Conservation (phyloP, 2,113 vertebrate species). For the Pica pica region DNA sequence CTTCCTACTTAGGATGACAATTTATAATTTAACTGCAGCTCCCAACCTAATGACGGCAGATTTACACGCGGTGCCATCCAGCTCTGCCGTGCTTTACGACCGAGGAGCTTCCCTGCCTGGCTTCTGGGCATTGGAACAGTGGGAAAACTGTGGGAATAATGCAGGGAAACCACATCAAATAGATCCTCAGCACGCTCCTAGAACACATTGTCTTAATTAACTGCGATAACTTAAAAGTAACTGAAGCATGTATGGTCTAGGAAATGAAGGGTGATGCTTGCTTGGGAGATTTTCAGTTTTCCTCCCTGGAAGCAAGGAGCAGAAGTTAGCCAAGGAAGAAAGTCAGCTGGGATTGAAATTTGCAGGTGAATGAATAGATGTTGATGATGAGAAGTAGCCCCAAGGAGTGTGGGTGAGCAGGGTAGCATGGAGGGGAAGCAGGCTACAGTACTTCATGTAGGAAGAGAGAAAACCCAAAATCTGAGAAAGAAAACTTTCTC, state of each 20-base stretch:
- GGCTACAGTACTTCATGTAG: neutral
- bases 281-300: neutral
- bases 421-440: neutral
- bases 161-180: neutral
- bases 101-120: neutral
- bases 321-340: neutral
- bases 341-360: neutral
- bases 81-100: neutral
- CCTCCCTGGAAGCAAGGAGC: neutral
- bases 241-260: neutral
- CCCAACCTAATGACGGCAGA: neutral
- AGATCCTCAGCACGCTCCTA: neutral
- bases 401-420: neutral
- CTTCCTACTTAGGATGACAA: slow-evolving; percentile 17
- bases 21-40: slow-evolving; percentile 16
- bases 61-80: neutral
- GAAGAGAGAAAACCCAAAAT: neutral
- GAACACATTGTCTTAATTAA: neutral
- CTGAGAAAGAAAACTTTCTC: neutral
- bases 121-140: neutral
- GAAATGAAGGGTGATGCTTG: neutral
- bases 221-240: neutral
- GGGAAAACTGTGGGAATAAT: neutral
- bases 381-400: neutral
- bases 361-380: neutral